A percentile compares a stretch with the other conserved stretches of the same genome.
phyloP scores from a whole-genome alignment of 2,888 invertebrate species.

The Eupithecia exiguata region DNA sequence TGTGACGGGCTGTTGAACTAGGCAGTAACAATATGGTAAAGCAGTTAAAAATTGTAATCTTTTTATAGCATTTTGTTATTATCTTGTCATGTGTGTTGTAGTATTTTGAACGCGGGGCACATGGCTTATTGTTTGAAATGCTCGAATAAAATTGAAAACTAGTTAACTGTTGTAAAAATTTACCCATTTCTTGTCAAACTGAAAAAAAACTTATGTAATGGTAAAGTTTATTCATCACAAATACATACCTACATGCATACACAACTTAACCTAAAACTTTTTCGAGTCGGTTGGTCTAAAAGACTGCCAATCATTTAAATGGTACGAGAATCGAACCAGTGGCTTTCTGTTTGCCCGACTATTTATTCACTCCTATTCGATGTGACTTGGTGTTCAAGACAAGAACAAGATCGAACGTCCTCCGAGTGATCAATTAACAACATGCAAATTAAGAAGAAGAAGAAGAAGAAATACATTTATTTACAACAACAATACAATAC shows the following conservation, averaged over 20 bases:
- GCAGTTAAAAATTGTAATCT: slow-evolving; percentile 3
- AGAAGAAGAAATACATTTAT: too few species aligned
- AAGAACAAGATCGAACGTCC: not conserved
- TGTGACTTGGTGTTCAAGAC: not conserved
- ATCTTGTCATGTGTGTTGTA: slow-evolving; percentile 5
- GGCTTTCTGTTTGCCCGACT: not conserved
- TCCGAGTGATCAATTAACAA: not conserved
- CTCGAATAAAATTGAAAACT: not conserved
- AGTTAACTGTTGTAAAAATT: not conserved
- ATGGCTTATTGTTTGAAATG: not conserved
- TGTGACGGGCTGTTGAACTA: not conserved
- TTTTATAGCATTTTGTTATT: not conserved
- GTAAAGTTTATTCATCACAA: too few species aligned
- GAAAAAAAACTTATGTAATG: not conserved
- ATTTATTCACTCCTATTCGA: not conserved
- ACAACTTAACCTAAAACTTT: not conserved
- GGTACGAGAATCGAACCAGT: not conserved
- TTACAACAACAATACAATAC: too few species aligned
- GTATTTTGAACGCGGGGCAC: slow-evolving; percentile 5
- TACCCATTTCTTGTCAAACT: too few species aligned
- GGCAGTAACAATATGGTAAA: slow-evolving; percentile 1
- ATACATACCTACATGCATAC: too few species aligned
- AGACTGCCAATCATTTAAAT: not conserved
- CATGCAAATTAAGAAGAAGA: not conserved
- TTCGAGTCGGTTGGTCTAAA: not conserved